phyloP scores from a whole-genome alignment of 2,797 vertebrate species.

The Anguilla pacifica region DNA sequence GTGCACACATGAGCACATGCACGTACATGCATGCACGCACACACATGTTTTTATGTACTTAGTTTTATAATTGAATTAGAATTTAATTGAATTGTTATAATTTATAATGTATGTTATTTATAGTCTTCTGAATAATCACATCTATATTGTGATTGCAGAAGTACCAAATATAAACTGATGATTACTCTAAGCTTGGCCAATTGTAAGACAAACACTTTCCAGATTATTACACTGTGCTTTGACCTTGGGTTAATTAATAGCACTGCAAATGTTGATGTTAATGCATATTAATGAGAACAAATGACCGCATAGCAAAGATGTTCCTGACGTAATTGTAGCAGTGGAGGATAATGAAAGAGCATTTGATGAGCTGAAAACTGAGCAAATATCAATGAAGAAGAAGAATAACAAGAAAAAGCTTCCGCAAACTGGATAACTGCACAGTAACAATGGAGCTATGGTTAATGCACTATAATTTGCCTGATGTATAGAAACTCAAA shows the following conservation, averaged over 20 bases:
- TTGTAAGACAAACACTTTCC: not conserved
- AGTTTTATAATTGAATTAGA: not conserved
- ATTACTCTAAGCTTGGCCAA: not conserved
- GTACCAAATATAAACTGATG: not conserved
- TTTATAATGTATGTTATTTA: not conserved
- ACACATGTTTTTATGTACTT: not conserved
- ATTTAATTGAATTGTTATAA: not conserved
- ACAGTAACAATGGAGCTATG: not conserved
- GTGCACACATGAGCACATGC: not conserved
- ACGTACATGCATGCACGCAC: not conserved
- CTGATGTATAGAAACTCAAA: too few species aligned
- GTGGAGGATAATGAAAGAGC: constrained; percentile 10
- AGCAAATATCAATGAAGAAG: not conserved
- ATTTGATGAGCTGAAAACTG: not conserved
- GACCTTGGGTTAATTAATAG: constrained; percentile 63
- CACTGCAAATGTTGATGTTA: constrained; percentile 51
- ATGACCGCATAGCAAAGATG: constrained; percentile 61
- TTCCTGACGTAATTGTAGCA: constrained; percentile 16
- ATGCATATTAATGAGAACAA: constrained; percentile 70
- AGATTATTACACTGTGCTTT: constrained; percentile 27
- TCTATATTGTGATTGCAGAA: not conserved
- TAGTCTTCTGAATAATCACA: not conserved
- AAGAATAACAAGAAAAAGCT: not conserved
- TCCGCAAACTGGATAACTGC: not conserved
- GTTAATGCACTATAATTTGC: too few species aligned